Evolutionary conservation across 2,888 invertebrate genomes (phyloP).

Genomic region (Dasysyrphus tricinctus): DNA sequence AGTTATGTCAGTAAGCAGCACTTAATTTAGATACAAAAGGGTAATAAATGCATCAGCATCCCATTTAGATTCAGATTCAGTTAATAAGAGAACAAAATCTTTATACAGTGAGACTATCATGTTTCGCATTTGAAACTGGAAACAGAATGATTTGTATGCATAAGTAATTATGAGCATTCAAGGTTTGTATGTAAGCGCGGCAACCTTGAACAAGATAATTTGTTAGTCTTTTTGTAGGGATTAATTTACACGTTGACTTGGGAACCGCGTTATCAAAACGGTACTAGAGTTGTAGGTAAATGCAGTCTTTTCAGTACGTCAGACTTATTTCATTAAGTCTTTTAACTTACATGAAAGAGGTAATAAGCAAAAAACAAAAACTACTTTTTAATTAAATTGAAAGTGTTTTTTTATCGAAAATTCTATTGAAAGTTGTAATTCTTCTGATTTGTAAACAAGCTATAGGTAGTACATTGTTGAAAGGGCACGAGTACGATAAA

Average conservation of each 20-base stretch:
- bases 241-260: background rate
- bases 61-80: slow-evolving; percentile 35
- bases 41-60: slow-evolving; percentile 50
- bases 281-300: too few relatives aligned
- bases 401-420: too few relatives aligned
- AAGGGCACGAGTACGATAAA: too few relatives aligned
- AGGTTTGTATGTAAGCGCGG: slow-evolving; percentile 11
- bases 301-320: too few relatives aligned
- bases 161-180: slow-evolving; percentile 20
- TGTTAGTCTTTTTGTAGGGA: background rate
- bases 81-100: slow-evolving; percentile 33
- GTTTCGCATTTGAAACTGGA: slow-evolving; percentile 36
- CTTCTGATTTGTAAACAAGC: too few relatives aligned
- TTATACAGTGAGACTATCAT: slow-evolving; percentile 43
- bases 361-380: too few relatives aligned
- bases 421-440: too few relatives aligned
- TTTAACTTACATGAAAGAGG: too few relatives aligned
- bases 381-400: too few relatives aligned
- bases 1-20: slow-evolving; percentile 21
- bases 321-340: too few relatives aligned
- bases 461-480: too few relatives aligned
- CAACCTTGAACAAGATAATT: slow-evolving; percentile 17
- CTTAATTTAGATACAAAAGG: slow-evolving; percentile 59
- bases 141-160: slow-evolving; percentile 19
- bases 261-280: too few relatives aligned